These are phyloP conservation scores for Xiphorhynchus erythropygius DNA, from an alignment of 2,797 vertebrate species.

Conservation along the genomic window DNA sequence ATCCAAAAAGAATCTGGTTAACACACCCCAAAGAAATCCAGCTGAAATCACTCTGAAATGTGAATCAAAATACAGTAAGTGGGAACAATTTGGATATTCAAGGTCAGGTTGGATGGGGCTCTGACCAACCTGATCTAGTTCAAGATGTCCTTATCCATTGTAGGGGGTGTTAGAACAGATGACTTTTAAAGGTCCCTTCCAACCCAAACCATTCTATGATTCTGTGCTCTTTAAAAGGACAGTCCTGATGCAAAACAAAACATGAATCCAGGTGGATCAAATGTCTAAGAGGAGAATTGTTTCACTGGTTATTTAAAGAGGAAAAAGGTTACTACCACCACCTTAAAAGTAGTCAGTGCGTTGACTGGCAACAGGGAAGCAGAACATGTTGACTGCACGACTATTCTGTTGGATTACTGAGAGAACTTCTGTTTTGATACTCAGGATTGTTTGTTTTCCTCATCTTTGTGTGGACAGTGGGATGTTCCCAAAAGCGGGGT, in stretches of 20 bases:
- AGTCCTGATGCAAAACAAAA: not conserved
- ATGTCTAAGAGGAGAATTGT: not conserved
- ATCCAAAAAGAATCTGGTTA: not conserved
- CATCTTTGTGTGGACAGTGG: not conserved
- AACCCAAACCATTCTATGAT: not conserved
- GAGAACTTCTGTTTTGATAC: not conserved
- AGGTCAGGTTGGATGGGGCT: not conserved
- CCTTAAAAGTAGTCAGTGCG: not conserved
- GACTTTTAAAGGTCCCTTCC: not conserved
- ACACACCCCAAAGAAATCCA: not conserved
- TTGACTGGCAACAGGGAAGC: not conserved
- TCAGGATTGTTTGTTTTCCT: not conserved
- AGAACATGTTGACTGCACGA: rapidly evolving
- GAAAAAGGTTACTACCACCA: not conserved
- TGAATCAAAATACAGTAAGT: not conserved
- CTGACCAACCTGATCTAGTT: not conserved
- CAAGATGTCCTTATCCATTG: not conserved
- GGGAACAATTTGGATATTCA: not conserved
- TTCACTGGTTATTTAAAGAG: not conserved
- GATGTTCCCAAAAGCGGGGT: not conserved
- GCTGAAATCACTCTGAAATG: not conserved
- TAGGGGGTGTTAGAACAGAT: not conserved
- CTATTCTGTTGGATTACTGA: not conserved
- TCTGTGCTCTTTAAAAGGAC: not conserved
- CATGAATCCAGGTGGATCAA: not conserved